A percentile compares a stretch with the other conserved stretches of the same genome.
Conservation (phyloP, 2,113 vertebrate genomes). For the Onychostruthus taczanowskii region DNA sequence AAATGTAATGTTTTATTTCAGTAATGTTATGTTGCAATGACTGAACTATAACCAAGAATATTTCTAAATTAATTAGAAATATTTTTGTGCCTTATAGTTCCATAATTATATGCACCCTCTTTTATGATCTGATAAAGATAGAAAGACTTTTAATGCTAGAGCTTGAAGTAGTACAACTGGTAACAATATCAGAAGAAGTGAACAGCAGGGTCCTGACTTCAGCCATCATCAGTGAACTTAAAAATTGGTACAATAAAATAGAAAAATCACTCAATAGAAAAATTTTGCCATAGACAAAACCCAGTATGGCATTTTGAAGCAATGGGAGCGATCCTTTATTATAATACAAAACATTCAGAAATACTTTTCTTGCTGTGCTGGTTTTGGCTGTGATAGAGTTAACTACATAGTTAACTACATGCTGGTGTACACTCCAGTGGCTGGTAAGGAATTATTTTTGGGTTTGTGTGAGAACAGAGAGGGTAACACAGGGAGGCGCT, state of each 20-base stretch:
- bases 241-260: background rate
- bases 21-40: background rate
- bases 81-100: background rate
- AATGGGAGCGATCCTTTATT: background rate
- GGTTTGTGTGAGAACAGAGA: background rate
- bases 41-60: background rate
- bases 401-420: background rate
- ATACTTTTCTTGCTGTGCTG: background rate
- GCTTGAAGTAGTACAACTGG: background rate
- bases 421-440: background rate
- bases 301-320: background rate
- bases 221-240: background rate
- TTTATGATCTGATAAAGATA: background rate
- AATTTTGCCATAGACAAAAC: background rate
- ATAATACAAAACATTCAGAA: background rate
- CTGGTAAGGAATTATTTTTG: background rate
- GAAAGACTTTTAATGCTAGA: background rate
- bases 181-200: background rate
- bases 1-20: background rate
- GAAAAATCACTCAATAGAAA: background rate
- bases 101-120: background rate
- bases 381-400: background rate
- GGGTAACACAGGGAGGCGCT: background rate
- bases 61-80: background rate
- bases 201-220: background rate